Evolutionary conservation across 2,797 vertebrate species (phyloP).

Genomic region (Oryzias dopingdopingensis): DNA sequence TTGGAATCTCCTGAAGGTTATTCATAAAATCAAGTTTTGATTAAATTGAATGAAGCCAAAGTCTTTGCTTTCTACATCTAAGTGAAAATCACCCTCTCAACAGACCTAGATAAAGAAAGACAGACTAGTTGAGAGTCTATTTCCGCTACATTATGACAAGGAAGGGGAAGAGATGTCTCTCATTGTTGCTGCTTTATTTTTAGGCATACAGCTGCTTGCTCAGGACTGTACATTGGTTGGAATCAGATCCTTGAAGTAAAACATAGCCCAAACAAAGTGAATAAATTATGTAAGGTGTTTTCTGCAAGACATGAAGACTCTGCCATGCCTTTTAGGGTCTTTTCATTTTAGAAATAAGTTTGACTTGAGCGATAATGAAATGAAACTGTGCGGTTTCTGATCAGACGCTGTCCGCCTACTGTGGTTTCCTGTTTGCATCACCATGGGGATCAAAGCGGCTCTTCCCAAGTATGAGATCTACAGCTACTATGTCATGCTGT

Average conservation of each 20-base stretch:
- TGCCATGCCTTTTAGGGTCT: background rate
- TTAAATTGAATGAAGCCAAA: too few species aligned
- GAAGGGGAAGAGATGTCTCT: conserved; percentile 18
- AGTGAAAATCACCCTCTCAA: too few species aligned
- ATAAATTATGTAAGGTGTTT: too few species aligned
- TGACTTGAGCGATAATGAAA: background rate
- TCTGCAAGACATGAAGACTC: background rate
- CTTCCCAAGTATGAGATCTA: conserved; percentile 90
- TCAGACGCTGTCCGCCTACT: conserved; percentile 29
- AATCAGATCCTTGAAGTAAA: too few species aligned
- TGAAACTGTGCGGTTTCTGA: conserved; percentile 13
- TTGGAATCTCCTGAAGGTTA: too few species aligned
- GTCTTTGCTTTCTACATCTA: too few species aligned
- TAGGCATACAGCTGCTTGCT: conserved; percentile 8
- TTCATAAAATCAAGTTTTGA: too few species aligned
- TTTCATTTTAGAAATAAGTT: background rate
- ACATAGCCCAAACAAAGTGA: too few species aligned
- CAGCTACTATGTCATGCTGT: conserved; percentile 84
- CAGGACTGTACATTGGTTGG: conserved; percentile 1
- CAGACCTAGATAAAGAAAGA: conserved; percentile 21
- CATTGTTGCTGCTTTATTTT: conserved; percentile 19
- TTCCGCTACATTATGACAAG: conserved; percentile 17
- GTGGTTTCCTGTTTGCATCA: conserved; percentile 6
- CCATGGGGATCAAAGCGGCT: conserved; percentile 88
- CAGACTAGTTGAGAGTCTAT: conserved; percentile 23